These are phyloP conservation scores for Eira barbara DNA, from an alignment of 2,113 vertebrate species.

Conservation along the genomic window DNA sequence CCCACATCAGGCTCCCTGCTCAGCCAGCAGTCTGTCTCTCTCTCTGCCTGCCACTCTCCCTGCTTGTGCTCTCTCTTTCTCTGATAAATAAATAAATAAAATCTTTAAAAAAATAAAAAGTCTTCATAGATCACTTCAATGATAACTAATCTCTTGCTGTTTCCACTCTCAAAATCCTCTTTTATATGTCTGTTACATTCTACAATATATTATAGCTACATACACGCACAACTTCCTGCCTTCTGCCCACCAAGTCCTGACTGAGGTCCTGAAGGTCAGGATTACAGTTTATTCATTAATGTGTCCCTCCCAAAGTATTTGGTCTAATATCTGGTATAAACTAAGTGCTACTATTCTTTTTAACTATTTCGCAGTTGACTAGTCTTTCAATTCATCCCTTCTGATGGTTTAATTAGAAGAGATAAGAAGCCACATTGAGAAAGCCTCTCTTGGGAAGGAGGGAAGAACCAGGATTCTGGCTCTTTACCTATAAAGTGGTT, in stretches of 20 bases:
- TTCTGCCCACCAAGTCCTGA: not conserved
- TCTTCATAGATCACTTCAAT: not conserved
- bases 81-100: not conserved
- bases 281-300: no score
- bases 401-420: not conserved
- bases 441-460: not conserved
- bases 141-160: no score
- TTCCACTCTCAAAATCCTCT: not conserved
- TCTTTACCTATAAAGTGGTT: not conserved
- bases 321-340: not conserved
- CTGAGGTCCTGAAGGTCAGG: not conserved
- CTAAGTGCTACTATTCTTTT: not conserved
- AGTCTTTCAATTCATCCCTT: not conserved
- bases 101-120: not conserved
- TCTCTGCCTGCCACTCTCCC: not conserved
- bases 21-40: not conserved
- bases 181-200: not conserved
- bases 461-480: not conserved
- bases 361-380: not conserved
- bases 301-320: not conserved
- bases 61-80: not conserved
- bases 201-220: not conserved
- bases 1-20: no score
- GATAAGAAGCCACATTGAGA: not conserved
- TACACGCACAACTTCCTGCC: not conserved